phyloP scores from a whole-genome alignment of 2,797 vertebrate species.

The Diplodus puntazzo region DNA sequence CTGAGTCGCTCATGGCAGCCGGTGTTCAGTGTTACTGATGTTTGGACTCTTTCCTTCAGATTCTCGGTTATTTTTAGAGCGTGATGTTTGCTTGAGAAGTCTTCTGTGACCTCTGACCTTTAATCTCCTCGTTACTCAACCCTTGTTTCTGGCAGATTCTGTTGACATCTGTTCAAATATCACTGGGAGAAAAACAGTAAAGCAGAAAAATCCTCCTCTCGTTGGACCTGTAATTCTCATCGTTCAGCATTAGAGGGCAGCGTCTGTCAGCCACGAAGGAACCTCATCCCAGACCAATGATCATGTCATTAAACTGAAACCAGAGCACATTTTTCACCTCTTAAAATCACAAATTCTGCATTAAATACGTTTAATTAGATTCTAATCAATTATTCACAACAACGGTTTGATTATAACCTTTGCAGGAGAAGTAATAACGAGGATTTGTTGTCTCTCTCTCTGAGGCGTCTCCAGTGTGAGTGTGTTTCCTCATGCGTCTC shows the following conservation, averaged over 20 bases:
- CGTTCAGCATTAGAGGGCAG: conserved; percentile 26
- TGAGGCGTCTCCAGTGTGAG: too few species aligned
- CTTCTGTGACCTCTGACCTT: conserved; percentile 22
- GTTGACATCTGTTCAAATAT: background rate
- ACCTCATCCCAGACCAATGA: background rate
- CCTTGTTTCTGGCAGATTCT: background rate
- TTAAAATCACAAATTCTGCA: background rate
- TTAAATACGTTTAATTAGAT: background rate
- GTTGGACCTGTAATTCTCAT: background rate
- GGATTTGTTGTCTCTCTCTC: background rate
- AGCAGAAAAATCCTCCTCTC: too few species aligned
- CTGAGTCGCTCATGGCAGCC: conserved; percentile 61
- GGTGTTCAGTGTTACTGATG: background rate
- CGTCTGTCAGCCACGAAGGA: background rate
- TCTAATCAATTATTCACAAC: background rate
- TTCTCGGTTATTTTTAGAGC: background rate
- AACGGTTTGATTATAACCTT: background rate
- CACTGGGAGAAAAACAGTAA: background rate
- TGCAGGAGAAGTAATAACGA: background rate
- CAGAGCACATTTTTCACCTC: background rate
- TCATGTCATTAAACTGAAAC: background rate
- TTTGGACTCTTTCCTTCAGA: background rate
- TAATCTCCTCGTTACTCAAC: background rate
- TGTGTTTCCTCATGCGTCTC: too few species aligned
- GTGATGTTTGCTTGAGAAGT: background rate